Base-by-base conservation (phyloP, 37 sponge, comb jelly and placozoan species). In the Aphrocallistes beatrix region DNA sequence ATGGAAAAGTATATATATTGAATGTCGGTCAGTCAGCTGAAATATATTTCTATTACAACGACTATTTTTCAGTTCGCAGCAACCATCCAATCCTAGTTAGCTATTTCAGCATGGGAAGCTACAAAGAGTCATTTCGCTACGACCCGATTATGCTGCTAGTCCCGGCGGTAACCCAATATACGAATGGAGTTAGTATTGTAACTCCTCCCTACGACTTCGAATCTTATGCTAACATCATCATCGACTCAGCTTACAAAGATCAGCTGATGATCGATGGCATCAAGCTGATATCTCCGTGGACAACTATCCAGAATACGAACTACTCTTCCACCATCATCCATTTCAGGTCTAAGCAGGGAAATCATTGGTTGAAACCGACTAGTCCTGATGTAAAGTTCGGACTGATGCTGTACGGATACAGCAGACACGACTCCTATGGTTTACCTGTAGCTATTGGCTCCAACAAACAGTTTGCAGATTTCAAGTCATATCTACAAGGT, bases 281-380 rank as follows among this genome's bases (percentile, higher is more conserved):
- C 75, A 60, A 60, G 21, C 75, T 60, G n/a, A 60, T 60, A 19
- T 60, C 75, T 60, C 75, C 75, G 3, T 60, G 75, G 75, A 60
- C 75, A 60, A 60, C 75, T 13, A 60, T 60, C 10, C 25, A 21
- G n/a, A 60, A 60, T 28, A 60, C 75, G 8, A 60, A 60, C 75
- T 60, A 60, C 75, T 60, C 75, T 19, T 60, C 75, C 3, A 60
- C 75, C 34, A 60, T 60, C 8, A 60, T 60, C 8, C 75, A 60
- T 28, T 60, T 60, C 75, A 3, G 75, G 21, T 60, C 75, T 32
- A 21, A 60, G 34, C 75, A 60, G n/a, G 75, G 75, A 3, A 60
- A 28, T 25, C 75, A 60, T 30, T 60, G 28, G 34, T 30, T 60
- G 3, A 60, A 60, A 30, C 75, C 75, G 8, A 60, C 75, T 60